These are phyloP conservation scores for Tenualosa thibaudeaui DNA, from an alignment of 2,797 vertebrate genomes.

Conservation along the genomic window DNA sequence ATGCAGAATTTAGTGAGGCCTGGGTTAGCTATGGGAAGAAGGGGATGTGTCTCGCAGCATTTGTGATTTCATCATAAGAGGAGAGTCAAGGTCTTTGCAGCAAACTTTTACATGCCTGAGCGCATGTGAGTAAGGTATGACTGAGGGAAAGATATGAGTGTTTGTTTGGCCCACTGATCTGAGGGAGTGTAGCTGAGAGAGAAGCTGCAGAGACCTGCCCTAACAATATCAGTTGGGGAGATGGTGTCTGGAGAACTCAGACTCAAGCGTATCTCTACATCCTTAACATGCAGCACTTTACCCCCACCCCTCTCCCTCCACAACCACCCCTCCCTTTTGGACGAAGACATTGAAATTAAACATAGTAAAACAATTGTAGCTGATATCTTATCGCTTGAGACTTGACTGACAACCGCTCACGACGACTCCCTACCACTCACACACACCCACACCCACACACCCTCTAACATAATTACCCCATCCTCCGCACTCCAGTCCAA, in stretches of 20 bases:
- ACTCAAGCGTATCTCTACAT: neutral
- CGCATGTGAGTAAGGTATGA: neutral
- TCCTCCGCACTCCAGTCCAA: neutral
- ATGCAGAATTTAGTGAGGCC: neutral
- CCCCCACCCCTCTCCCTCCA: too few relatives aligned
- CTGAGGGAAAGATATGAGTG: neutral
- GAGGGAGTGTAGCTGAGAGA: neutral
- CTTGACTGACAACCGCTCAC: neutral
- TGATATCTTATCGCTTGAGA: constrained; percentile 9
- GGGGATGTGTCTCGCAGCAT: neutral
- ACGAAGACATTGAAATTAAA: neutral
- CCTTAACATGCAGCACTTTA: constrained; percentile 1
- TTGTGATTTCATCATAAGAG: neutral
- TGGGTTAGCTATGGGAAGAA: neutral
- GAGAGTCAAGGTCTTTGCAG: neutral
- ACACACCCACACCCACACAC: neutral
- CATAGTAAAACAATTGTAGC: neutral
- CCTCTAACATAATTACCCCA: neutral
- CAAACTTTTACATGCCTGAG: neutral
- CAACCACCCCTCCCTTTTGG: neutral
- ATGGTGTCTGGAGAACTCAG: neutral
- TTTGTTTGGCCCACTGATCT: neutral
- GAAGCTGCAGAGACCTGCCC: neutral
- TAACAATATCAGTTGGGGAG: neutral
- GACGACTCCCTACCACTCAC: neutral